Evolutionary conservation across 2,113 vertebrate genomes (phyloP).

Genomic region (Delphinus delphis): DNA sequence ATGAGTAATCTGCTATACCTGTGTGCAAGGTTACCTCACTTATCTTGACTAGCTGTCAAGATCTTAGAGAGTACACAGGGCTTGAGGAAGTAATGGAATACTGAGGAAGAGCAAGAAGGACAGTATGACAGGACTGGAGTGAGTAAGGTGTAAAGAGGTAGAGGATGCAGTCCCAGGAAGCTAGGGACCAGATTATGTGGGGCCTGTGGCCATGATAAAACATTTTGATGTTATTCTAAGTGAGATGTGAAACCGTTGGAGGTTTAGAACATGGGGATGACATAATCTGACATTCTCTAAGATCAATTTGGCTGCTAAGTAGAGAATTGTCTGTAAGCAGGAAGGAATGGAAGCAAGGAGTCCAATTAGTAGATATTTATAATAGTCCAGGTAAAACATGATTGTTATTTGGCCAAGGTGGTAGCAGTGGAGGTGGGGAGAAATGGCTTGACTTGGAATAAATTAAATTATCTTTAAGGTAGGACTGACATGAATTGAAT

Average conservation of each 20-base stretch:
- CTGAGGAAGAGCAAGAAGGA: not conserved
- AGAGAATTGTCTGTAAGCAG: not conserved
- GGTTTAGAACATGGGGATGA: not conserved
- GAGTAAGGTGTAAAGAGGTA: not conserved
- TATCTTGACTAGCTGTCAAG: not conserved
- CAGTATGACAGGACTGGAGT: not conserved
- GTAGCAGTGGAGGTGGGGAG: not conserved
- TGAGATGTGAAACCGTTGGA: not conserved
- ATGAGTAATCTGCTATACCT: not conserved
- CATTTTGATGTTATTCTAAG: slow-evolving; percentile 5
- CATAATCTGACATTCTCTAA: not conserved
- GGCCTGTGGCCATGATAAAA: not conserved
- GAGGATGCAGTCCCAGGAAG: not conserved
- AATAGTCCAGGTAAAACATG: not conserved
- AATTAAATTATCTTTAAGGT: not conserved
- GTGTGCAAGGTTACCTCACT: not conserved
- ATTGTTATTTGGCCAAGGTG: not conserved
- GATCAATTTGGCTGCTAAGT: not conserved
- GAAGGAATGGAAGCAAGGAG: not conserved
- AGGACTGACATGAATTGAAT: not conserved
- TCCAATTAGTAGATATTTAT: not conserved
- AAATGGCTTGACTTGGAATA: not conserved
- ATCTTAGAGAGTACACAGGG: not conserved
- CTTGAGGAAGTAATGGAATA: not conserved
- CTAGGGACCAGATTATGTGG: not conserved